Percentiles rank a stretch among this genome's conserved stretches.
Evolutionary conservation across 2,113 vertebrate genomes (phyloP).

Genomic region (Saguinus imperator): DNA sequence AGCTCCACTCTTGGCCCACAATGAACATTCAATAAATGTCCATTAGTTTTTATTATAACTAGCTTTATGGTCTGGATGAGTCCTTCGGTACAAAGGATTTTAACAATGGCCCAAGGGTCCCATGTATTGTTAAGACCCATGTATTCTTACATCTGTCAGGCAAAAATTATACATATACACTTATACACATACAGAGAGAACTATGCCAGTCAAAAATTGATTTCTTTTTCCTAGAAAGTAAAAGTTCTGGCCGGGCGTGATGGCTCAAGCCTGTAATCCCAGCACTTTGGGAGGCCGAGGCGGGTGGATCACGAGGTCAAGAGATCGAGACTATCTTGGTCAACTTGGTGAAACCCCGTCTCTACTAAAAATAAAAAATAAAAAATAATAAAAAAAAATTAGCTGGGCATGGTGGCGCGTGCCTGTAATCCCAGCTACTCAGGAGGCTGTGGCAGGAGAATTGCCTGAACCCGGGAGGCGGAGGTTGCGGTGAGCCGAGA

Average conservation of each 20-base stretch:
- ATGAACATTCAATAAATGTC: neutral
- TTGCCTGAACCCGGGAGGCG: too few relatives aligned
- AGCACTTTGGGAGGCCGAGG: too few relatives aligned
- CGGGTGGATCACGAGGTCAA: too few relatives aligned
- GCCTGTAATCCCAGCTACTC: too few relatives aligned
- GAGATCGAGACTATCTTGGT: too few relatives aligned
- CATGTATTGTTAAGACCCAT: neutral
- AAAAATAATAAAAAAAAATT: too few relatives aligned
- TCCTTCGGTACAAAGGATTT: constrained; percentile 3
- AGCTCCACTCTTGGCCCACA: neutral
- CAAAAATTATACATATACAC: neutral
- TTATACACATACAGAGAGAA: neutral
- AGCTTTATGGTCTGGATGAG: neutral
- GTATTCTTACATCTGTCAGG: neutral
- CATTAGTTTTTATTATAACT: neutral
- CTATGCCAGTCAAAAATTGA: neutral
- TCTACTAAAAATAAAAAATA: too few relatives aligned
- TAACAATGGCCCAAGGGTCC: neutral
- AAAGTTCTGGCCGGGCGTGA: neutral
- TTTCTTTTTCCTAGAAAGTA: constrained; percentile 28
- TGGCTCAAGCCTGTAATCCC: too few relatives aligned
- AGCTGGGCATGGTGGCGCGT: too few relatives aligned
- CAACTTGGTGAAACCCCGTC: too few relatives aligned
- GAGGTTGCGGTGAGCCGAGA: too few relatives aligned
- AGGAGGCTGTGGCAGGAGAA: too few relatives aligned